Percentiles rank a stretch among this genome's conserved stretches.
Evolutionary conservation across 2,888 invertebrate species (phyloP).

Genomic region (Creontiades dilutus): DNA sequence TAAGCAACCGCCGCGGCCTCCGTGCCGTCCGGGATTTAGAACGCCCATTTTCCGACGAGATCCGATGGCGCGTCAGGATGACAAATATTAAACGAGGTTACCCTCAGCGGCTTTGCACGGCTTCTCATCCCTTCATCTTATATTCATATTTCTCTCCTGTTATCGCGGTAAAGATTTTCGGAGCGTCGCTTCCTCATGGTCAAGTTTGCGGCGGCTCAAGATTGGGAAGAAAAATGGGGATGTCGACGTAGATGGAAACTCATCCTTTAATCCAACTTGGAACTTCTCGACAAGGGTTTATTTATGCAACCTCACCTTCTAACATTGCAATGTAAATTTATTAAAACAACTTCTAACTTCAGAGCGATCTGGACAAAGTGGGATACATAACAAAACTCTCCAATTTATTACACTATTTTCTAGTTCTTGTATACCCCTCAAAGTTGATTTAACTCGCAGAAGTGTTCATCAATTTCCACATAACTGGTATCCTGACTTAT

Average conservation of each 20-base stretch:
- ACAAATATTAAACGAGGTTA: constrained; percentile 62
- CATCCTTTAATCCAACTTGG: no score
- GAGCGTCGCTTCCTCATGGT: constrained; percentile 37
- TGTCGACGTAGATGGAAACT: not conserved
- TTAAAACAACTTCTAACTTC: no score
- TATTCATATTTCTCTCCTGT: constrained; percentile 57
- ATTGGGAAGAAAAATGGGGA: not conserved
- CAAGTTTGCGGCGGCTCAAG: constrained; percentile 26
- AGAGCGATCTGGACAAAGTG: no score
- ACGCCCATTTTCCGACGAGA: constrained; percentile 9
- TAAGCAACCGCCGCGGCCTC: not conserved
- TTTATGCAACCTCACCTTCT: no score
- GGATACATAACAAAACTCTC: no score
- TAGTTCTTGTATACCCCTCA: no score
- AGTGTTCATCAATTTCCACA: no score
- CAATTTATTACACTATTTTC: no score
- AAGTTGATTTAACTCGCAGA: no score
- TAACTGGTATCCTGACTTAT: no score
- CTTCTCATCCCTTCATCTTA: constrained; percentile 52
- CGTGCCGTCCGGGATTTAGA: constrained; percentile 22
- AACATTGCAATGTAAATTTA: no score
- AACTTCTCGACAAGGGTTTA: no score
- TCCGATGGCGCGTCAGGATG: constrained; percentile 57
- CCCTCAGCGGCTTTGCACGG: not conserved
- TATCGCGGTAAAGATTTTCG: constrained; percentile 44